Percentiles rank a stretch among this genome's conserved stretches.
Evolutionary conservation across 1,140 invertebrate genomes (phyloP).

Genomic region (Euglossa dilemma): DNA sequence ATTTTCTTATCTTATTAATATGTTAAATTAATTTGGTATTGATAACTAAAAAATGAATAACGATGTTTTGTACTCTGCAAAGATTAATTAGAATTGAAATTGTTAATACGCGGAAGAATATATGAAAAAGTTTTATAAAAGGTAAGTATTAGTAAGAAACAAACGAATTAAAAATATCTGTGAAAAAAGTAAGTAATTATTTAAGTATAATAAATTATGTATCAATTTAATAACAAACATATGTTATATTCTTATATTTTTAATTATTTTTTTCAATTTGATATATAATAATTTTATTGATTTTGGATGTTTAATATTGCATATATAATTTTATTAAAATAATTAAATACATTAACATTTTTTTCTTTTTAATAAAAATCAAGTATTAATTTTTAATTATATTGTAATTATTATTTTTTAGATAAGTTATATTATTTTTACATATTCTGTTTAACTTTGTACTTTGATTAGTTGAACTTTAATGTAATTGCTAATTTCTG

Average conservation of each 20-base stretch:
- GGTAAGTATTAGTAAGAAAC: conserved; percentile 9
- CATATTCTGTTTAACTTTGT: too few species aligned
- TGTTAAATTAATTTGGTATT: conserved; percentile 5
- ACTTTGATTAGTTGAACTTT: too few species aligned
- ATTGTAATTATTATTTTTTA: too few species aligned
- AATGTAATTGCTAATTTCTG: too few species aligned
- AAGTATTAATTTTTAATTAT: neutral
- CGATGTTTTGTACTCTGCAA: neutral
- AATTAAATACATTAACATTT: too few species aligned
- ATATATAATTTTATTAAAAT: too few species aligned
- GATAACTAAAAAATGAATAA: neutral
- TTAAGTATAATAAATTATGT: neutral
- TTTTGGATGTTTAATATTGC: neutral
- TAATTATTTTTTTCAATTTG: neutral
- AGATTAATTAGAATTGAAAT: neutral
- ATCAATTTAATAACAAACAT: neutral
- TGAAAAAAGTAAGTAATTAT: too few species aligned
- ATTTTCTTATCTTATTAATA: neutral
- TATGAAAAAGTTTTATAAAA: neutral
- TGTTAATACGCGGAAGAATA: neutral
- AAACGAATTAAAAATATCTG: neutral
- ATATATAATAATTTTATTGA: neutral
- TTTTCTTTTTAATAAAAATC: too few species aligned
- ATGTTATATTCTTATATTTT: neutral
- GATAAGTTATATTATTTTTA: too few species aligned